Evolutionary conservation across 2,888 invertebrate genomes (phyloP).

Genomic region (Drosophila hawaiiensis): DNA sequence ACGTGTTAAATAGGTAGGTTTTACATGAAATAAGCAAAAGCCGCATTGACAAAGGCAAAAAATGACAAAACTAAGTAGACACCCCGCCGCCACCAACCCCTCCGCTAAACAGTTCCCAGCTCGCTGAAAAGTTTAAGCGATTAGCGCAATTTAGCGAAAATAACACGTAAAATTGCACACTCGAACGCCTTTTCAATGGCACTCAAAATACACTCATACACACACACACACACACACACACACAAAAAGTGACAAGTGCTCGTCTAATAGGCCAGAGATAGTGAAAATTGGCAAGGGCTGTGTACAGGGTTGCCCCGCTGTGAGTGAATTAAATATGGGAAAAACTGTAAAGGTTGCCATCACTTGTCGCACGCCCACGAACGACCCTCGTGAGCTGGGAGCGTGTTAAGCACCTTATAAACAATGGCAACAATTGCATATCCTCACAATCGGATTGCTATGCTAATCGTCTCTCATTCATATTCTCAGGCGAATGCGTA

Average conservation of each 20-base stretch:
- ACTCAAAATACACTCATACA: conserved; percentile 45
- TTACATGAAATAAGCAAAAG: conserved; percentile 33
- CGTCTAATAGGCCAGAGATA: conserved; percentile 45
- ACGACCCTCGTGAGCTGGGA: conserved; percentile 52
- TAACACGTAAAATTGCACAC: conserved; percentile 78
- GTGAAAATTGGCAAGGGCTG: conserved; percentile 46
- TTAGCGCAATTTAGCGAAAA: conserved; percentile 81
- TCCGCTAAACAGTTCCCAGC: neutral
- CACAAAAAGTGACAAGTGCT: conserved; percentile 47
- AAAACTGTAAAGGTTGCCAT: conserved; percentile 53
- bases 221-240: conserved; percentile 4
- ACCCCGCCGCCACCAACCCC: neutral
- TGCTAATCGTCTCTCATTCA: conserved; percentile 75
- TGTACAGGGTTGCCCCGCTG: conserved; percentile 45
- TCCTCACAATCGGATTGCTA: conserved; percentile 82
- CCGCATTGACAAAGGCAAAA: conserved; percentile 42
- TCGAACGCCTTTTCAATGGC: conserved; percentile 79
- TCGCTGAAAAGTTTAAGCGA: conserved; percentile 71
- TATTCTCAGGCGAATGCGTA: conserved; percentile 61
- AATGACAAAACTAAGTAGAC: conserved; percentile 39
- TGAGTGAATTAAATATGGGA: conserved; percentile 72
- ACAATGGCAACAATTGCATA: conserved; percentile 74
- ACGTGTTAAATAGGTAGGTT: conserved; percentile 47
- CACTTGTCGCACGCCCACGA: conserved; percentile 69
- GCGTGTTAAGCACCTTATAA: conserved; percentile 58